Base-by-base conservation (phyloP, 2,797 vertebrate genomes). In the Limnodromus scolopaceus region DNA sequence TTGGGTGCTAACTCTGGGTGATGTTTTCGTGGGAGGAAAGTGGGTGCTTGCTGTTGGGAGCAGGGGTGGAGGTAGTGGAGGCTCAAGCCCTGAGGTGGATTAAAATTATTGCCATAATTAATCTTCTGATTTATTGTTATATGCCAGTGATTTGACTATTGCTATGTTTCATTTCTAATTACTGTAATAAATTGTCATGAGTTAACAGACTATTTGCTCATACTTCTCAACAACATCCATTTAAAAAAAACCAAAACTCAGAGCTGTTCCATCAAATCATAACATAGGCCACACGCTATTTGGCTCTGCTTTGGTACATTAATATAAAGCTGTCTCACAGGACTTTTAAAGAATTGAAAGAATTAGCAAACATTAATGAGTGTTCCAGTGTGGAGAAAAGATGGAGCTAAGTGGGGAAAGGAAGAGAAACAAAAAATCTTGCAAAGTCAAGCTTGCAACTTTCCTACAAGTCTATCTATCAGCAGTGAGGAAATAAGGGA, bases 151-250 rank as follows among this genome's bases (percentile, higher is more conserved):
- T 64, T n/a, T 27, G 28, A 54, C 13, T 11, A 16, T 70, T 76
- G 43, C 27, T 77, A 23, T 79, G 58, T 76, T 88, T 70, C 0
- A 43, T 72, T 84, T 78, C 36, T 87, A 55, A 53, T 82, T 89
- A 76, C 14, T 1, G 2, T 77, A 94, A 96, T 95, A 97, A 96
- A 96, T 14, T 19, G 5, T 45, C 60, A 7, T 16, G 19, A 39
- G 4, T 92, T 89, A 79, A 79, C 11, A 39, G 4, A 36, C n/a
- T 81, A 36, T 82, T 90, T 51, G 20, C 79, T 94, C 28, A 49
- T 95, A 39, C 41, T 87, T 89, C 55, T 78, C 46, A 84, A 16
- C 45, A 83, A 71, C 5, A 38, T 39, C 38, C 57, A 17, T 48
- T 89, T 41, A 5, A 39, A 65, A 64, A 58, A 27, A 54, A 41